Base-by-base conservation (phyloP, 2,888 invertebrate species). In the Polydrusus cervinus region DNA sequence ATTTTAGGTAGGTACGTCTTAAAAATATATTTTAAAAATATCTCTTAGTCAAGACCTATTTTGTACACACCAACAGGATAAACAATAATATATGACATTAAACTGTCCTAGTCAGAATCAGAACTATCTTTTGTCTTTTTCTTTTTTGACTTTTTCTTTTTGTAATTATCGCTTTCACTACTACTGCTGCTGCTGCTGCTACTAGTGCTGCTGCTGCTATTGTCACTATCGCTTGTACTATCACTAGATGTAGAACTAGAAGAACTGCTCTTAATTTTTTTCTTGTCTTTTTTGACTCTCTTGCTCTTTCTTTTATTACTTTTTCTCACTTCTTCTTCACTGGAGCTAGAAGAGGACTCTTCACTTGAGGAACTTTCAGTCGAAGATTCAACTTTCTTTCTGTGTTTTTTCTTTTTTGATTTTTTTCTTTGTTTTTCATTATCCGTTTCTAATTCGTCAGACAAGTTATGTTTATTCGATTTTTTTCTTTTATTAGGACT, bases 311-410 rank as follows among this genome's bases (percentile, higher is more conserved):
- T 77, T 69, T 77, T 77, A 74, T 60, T 71, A 45, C 6, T 57
- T 64, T 47, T 62, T 14, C 47, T 43, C 47, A 61, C 74, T 69
- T 51, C 80, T 80, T 13, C 74, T 71, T 73, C 82, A 82, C 66
- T 83, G 78, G 77, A 82, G 81, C 74, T 83, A 61, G 77, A 73
- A 61, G 77, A 73, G 11, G 62, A 67, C 53, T 71, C 70, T 18
- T 73, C 66, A 66, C 71, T 71, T 51, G 69, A 62, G 3, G 67
- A 40, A 40, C 68, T 71, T 5, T 66, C 67, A 60, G 73, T 75
- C 3, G 76, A 72, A 55, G 30, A 66, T 14, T 43, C 55, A 14
- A 25, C 40, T 30, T 20, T 18, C 34, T 68, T 74, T n/a, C 57
- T 77, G 40, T 38, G 38, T 45, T 60, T 75, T 61, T 40, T 64